phyloP scores from a whole-genome alignment of 1,140 invertebrate species.

The Macrosteles quadrilineatus region DNA sequence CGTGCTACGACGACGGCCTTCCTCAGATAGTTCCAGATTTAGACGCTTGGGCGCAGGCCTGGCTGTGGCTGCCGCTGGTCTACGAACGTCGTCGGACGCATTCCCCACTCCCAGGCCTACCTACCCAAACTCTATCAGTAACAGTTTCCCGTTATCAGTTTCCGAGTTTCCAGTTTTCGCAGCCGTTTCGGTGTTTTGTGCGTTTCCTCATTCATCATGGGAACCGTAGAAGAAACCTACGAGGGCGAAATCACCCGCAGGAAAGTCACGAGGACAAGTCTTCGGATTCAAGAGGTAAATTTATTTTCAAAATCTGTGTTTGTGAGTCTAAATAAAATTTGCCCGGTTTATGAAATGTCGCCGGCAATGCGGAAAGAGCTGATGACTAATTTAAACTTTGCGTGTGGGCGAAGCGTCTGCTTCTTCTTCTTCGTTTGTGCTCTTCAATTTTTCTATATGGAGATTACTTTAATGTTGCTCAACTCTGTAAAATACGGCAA shows the following conservation, averaged over 20 bases:
- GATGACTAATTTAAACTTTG: too few relatives aligned
- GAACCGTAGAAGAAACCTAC: constrained; percentile 22
- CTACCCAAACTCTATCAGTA: not conserved
- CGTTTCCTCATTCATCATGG: not conserved
- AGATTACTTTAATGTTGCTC: too few relatives aligned
- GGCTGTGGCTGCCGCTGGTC: not conserved
- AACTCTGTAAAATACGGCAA: too few relatives aligned
- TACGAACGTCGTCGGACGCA: not conserved
- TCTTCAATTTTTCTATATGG: too few relatives aligned
- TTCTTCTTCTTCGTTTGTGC: too few relatives aligned
- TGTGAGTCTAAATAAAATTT: too few relatives aligned
- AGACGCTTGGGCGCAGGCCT: not conserved
- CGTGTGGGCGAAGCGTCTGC: too few relatives aligned
- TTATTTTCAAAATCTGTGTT: too few relatives aligned
- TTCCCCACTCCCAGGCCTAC: not conserved
- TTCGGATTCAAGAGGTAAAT: constrained; percentile 17
- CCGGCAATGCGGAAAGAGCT: too few relatives aligned
- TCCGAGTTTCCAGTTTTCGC: not conserved
- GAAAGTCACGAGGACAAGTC: constrained; percentile 12
- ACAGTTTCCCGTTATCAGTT: not conserved
- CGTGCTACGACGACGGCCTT: not conserved
- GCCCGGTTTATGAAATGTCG: too few relatives aligned
- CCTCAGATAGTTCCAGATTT: not conserved
- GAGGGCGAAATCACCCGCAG: constrained; percentile 21
- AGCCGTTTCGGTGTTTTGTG: not conserved